A percentile compares a stretch with the other conserved stretches of the same genome.
phyloP scores from a whole-genome alignment of 2,797 vertebrate species.

The Epinephelus malabaricus region DNA sequence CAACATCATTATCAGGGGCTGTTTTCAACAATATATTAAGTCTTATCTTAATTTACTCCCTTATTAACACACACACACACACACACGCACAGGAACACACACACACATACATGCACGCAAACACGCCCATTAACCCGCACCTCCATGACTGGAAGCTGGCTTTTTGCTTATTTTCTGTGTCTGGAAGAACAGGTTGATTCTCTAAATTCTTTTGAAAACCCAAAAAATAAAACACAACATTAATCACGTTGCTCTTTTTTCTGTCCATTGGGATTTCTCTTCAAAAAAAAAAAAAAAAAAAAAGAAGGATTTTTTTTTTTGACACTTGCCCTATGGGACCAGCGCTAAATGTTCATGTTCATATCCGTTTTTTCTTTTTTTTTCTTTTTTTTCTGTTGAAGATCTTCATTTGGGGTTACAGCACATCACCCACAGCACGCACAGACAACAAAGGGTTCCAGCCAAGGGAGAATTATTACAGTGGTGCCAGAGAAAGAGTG shows the following conservation, averaged over 20 bases:
- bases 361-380: slow-evolving; percentile 44
- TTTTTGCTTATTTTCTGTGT: slow-evolving; percentile 80
- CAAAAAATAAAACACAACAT: slow-evolving; percentile 72
- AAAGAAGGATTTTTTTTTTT: slow-evolving; percentile 40
- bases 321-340: slow-evolving; percentile 64
- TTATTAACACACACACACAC: background rate
- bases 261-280: slow-evolving; percentile 56
- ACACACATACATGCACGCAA: slow-evolving; percentile 12
- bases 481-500: slow-evolving; percentile 72
- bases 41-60: slow-evolving; percentile 23
- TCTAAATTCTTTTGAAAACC: slow-evolving; percentile 67
- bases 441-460: slow-evolving; percentile 84
- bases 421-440: slow-evolving; percentile 87
- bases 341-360: slow-evolving; percentile 63
- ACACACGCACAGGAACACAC: slow-evolving; percentile 3
- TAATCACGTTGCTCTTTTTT: slow-evolving; percentile 60
- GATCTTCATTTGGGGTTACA: slow-evolving; percentile 81
- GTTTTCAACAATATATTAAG: slow-evolving; percentile 37
- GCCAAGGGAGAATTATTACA: slow-evolving; percentile 83
- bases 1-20: slow-evolving; percentile 34
- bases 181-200: slow-evolving; percentile 82
- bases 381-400: slow-evolving; percentile 45
- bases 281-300: slow-evolving; percentile 34
- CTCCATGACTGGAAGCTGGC: slow-evolving; percentile 65
- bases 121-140: slow-evolving; percentile 22